Percentiles rank a stretch among this genome's conserved stretches.
These are phyloP conservation scores for Seriola aureovittata DNA, from an alignment of 2,113 vertebrate species.

Conservation along the genomic window DNA sequence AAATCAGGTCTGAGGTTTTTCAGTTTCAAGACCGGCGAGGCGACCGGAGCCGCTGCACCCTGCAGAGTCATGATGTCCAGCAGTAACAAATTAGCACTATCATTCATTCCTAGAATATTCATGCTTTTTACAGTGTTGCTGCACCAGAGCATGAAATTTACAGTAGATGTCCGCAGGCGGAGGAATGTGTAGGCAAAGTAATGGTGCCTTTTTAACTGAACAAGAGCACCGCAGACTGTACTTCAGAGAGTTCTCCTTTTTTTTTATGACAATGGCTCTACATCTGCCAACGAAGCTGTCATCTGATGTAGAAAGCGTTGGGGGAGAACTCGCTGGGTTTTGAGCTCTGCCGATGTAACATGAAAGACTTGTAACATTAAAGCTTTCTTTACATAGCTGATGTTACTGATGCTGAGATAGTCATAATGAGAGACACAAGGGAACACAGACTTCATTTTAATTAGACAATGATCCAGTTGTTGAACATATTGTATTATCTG, in stretches of 20 bases:
- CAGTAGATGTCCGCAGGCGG: not conserved
- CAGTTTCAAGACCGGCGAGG: not conserved
- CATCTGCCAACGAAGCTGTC: not conserved
- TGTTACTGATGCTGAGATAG: not conserved
- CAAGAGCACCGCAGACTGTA: not conserved
- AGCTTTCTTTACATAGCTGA: not conserved
- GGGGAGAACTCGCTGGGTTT: not conserved
- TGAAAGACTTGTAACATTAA: not conserved
- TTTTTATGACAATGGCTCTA: not conserved
- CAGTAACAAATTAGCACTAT: slow-evolving; percentile 19
- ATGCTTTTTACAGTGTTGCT: not conserved
- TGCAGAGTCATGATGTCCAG: not conserved
- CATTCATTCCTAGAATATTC: not conserved
- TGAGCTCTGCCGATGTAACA: not conserved
- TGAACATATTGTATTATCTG: too few species aligned
- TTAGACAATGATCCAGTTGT: too few species aligned
- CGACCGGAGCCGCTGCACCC: not conserved
- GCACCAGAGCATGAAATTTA: slow-evolving; percentile 3
- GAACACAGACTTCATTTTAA: too few species aligned
- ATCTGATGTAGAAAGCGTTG: not conserved
- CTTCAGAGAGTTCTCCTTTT: not conserved
- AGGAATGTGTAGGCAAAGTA: not conserved
- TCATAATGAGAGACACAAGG: not conserved
- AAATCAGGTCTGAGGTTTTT: not conserved
- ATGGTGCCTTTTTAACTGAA: not conserved